These are phyloP conservation scores for Drosophila jambulina DNA, from an alignment of 1,140 invertebrate species.

Conservation along the genomic window DNA sequence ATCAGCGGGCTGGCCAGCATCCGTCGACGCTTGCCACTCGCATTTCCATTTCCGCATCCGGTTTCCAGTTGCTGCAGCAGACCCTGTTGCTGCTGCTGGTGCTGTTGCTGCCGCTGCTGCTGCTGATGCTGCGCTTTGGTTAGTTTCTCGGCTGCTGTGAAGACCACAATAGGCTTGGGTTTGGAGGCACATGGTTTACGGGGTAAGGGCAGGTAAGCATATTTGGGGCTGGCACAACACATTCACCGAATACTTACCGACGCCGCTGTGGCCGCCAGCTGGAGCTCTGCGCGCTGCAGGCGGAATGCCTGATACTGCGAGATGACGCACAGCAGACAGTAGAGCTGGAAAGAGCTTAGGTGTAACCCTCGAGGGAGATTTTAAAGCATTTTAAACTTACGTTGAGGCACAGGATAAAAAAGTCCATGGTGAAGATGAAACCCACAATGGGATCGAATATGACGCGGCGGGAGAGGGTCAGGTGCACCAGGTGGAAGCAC, in stretches of 20 bases:
- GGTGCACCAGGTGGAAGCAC: constrained; percentile 61
- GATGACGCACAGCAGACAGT: constrained; percentile 74
- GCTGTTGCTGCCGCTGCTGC: constrained; percentile 23
- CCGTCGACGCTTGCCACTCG: constrained; percentile 52
- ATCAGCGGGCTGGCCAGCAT: constrained; percentile 67
- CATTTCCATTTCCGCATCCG: constrained; percentile 23
- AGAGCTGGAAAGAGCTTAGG: constrained; percentile 44
- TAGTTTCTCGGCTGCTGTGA: constrained; percentile 56
- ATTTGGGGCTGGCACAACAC: constrained; percentile 19
- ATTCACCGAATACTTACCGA: constrained; percentile 55
- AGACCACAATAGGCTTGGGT: constrained; percentile 58
- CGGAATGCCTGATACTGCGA: constrained; percentile 73
- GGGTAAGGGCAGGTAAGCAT: constrained; percentile 18
- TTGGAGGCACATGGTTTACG: constrained; percentile 8
- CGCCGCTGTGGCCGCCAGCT: constrained; percentile 26
- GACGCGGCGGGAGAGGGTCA: constrained; percentile 64
- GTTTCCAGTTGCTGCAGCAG: constrained; percentile 18
- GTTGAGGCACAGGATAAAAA: constrained; percentile 77
- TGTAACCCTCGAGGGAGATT: not conserved
- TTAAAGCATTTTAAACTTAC: constrained; percentile 46
- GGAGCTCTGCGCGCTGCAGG: constrained; percentile 45
- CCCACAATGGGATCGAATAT: constrained; percentile 78
- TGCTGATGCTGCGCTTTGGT: constrained; percentile 54
- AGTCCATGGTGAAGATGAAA: constrained; percentile 79
- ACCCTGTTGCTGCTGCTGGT: constrained; percentile 6